Base-by-base conservation (phyloP, 1,140 invertebrate species). In the Diachasmimorpha longicaudata region DNA sequence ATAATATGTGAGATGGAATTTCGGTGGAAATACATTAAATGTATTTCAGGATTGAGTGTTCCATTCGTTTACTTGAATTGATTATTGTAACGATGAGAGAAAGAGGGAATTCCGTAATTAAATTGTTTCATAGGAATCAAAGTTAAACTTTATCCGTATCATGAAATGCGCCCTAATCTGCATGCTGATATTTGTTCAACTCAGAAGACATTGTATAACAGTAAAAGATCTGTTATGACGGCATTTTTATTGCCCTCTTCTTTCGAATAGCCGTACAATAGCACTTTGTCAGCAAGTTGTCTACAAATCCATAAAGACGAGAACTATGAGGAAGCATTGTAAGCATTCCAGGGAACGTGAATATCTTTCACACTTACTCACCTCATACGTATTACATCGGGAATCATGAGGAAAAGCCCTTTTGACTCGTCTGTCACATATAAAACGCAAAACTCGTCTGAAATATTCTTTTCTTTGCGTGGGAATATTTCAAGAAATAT, bases 251-350 rank as follows among this genome's bases (percentile, higher is more conserved):
- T 63, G 58, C 52, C 44, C n/a, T 63, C 58, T 31, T 25, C 58
- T 31, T 63, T 63, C 21, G 23, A 19, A 63, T 25, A 63, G 58
- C 14, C 58, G 58, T 63, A 48, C 58, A 52, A 69, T 74, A 68
- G 37, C 42, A 68, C 72, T 74, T 74, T 44, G 63, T 74, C 72
- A 74, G 63, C 72, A 52, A 74, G 39, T 74, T 74, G 42, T 48
- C 42, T 19, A 68, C 37, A 74, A 74, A 66, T 74, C 67, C 31
- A 42, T 52, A 68, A 46, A 39, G 63, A 44, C 6, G 6, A 74
- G 58, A 63, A 63, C 58, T 63, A 63, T 63, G 58, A 63, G 10
- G 58, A 19, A 4, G 36, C 37, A 52, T 74, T 58, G 63, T 63
- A 19, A 63, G 58, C 9, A 63, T 25, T 63, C 23, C 58, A 58